These are phyloP conservation scores for Apoda limacodes DNA, from an alignment of 2,888 invertebrate genomes.

Conservation along the genomic window DNA sequence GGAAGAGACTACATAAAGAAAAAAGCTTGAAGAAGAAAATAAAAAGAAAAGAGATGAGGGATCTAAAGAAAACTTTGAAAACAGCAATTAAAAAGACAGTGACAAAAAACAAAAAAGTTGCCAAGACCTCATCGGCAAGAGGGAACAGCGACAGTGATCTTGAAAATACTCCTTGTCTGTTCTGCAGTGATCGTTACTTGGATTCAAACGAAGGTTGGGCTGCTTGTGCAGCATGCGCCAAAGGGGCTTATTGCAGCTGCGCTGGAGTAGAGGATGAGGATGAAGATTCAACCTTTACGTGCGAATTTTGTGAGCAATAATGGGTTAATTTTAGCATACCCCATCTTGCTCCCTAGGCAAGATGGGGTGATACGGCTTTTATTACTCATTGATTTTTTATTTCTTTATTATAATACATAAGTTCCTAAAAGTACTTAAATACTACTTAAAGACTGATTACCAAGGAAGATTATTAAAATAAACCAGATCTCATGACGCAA, in stretches of 20 bases:
- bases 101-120: constrained; percentile 2
- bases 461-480: too few relatives aligned
- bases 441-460: too few relatives aligned
- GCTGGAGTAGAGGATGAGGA: constrained; percentile 22
- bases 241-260: constrained; percentile 22
- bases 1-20: constrained; percentile 3
- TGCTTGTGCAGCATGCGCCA: constrained; percentile 17
- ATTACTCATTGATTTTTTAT: too few relatives aligned
- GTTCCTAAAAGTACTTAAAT: too few relatives aligned
- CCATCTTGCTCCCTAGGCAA: constrained; percentile 11
- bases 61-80: too few relatives aligned
- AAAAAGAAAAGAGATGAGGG: neutral
- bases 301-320: constrained; percentile 13
- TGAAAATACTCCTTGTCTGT: constrained; percentile 17
- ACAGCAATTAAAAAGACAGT: constrained; percentile 4
- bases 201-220: constrained; percentile 23
- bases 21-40: neutral
- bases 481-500: too few relatives aligned
- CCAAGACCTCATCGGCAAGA: too few relatives aligned
- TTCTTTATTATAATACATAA: too few relatives aligned
- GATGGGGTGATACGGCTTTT: too few relatives aligned
- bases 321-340: constrained; percentile 5
- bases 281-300: constrained; percentile 20
- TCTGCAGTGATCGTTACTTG: constrained; percentile 19
- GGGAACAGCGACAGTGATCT: too few relatives aligned